Conservation (phyloP, 2,113 vertebrate species). For the Hyla sarda region DNA sequence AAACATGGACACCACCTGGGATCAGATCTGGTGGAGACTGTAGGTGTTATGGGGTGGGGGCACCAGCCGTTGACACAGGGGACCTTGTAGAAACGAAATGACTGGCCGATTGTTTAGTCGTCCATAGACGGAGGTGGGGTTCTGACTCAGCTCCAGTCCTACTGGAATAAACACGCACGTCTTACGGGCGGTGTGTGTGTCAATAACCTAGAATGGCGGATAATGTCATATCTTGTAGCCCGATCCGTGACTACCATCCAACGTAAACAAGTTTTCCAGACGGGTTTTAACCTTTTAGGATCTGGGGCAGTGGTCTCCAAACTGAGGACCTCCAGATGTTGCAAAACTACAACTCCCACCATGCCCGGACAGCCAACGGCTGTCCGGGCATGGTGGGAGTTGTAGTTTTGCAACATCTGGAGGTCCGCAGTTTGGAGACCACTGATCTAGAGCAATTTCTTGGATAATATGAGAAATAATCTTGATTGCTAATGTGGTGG, state of each 20-base stretch:
- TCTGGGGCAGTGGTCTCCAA: too few species aligned
- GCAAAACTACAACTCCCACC: too few species aligned
- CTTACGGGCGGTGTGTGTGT: background rate
- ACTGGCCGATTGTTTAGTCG: slow-evolving; percentile 33
- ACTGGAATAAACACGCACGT: background rate
- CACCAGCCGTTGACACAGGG: background rate
- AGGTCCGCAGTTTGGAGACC: too few species aligned
- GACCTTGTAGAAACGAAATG: background rate
- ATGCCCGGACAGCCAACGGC: too few species aligned
- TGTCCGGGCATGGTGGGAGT: too few species aligned
- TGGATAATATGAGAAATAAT: too few species aligned
- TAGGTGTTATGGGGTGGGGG: background rate
- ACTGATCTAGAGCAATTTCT: too few species aligned
- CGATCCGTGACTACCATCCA: background rate
- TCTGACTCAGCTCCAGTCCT: slow-evolving; percentile 6
- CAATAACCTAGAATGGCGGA: background rate
- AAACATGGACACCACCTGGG: background rate
- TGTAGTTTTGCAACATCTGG: too few species aligned
- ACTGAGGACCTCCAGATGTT: too few species aligned
- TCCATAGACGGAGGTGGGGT: slow-evolving; percentile 8
- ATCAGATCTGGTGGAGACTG: background rate
- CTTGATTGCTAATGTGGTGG: too few species aligned
- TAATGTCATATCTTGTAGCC: background rate
- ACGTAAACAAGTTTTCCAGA: background rate
- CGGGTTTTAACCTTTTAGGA: background rate